phyloP scores from a whole-genome alignment of 1,140 invertebrate species.

The Coelopa frigida region DNA sequence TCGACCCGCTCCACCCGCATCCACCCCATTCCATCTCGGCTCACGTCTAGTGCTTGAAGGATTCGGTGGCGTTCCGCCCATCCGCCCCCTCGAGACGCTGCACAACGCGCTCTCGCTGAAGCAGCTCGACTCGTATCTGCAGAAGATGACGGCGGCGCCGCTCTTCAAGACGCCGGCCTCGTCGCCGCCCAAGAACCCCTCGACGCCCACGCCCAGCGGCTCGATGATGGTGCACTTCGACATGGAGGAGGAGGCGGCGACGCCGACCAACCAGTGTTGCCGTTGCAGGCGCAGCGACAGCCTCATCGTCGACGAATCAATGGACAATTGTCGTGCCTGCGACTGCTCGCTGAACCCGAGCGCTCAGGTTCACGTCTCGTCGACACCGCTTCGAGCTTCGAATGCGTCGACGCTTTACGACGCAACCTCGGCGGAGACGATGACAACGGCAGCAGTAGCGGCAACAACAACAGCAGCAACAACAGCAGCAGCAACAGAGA shows the following conservation, averaged over 20 bases:
- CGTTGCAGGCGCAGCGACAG: conserved; percentile 4
- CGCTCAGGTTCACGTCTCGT: no score
- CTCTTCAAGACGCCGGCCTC: conserved; percentile 63
- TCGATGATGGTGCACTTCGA: no score
- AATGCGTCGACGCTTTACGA: conserved; percentile 1
- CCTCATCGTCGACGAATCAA: no score
- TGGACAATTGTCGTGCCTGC: conserved; percentile 1
- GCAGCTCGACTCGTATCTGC: conserved; percentile 82
- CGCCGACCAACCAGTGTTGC: conserved; percentile 6
- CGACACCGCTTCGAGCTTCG: not conserved
- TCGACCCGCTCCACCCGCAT: not conserved
- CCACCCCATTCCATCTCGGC: not conserved
- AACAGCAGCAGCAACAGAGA: not conserved
- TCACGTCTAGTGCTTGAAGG: conserved; percentile 44
- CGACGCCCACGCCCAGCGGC: conserved; percentile 19
- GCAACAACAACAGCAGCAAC: conserved; percentile 11
- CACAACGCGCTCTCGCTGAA: conserved; percentile 90
- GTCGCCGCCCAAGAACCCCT: conserved; percentile 59
- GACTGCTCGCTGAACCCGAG: no score
- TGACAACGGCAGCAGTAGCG: conserved; percentile 14
- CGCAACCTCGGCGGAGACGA: not conserved
- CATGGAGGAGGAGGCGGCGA: not conserved
- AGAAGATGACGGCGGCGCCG: conserved; percentile 67
- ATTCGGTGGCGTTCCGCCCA: conserved; percentile 83
- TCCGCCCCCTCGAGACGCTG: conserved; percentile 88